A percentile compares a stretch with the other conserved stretches of the same genome.
phyloP scores from a whole-genome alignment of 2,797 vertebrate genomes.

The Pachyuromys duprasi region DNA sequence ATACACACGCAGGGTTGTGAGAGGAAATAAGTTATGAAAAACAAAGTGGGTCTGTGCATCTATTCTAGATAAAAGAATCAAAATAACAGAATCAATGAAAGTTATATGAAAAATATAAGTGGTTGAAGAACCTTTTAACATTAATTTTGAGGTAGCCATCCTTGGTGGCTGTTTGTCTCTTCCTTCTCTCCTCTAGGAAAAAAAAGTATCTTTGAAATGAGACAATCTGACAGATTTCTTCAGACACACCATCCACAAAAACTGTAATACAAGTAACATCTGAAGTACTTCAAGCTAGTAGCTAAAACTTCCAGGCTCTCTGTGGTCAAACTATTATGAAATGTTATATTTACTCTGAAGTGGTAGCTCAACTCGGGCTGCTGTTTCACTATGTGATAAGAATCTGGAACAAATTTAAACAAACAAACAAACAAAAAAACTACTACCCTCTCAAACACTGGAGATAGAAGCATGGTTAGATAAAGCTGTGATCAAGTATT shows the following conservation, averaged over 20 bases:
- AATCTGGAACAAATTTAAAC: constrained; percentile 52
- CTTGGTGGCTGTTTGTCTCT: background rate
- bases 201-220: constrained; percentile 23
- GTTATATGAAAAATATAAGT: background rate
- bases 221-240: background rate
- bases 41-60: background rate
- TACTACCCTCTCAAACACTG: constrained; percentile 23
- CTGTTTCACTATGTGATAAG: constrained; percentile 34
- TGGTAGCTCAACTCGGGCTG: background rate
- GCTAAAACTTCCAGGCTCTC: constrained; percentile 30
- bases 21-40: background rate
- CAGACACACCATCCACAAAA: background rate
- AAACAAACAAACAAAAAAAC: no score
- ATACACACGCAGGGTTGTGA: background rate
- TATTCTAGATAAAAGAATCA: constrained; percentile 18
- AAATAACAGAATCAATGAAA: constrained; percentile 23
- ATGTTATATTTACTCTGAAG: background rate
- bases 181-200: background rate
- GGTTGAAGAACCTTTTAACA: background rate
- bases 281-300: constrained; percentile 7
- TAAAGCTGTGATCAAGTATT: constrained; percentile 50
- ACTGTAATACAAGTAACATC: background rate
- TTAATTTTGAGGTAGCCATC: background rate
- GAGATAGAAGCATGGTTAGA: constrained; percentile 48
- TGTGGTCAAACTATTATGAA: constrained; percentile 33